A percentile compares a stretch with the other conserved stretches of the same genome.
Evolutionary conservation across 2,113 vertebrate species (phyloP).

Genomic region (Smithornis capensis): DNA sequence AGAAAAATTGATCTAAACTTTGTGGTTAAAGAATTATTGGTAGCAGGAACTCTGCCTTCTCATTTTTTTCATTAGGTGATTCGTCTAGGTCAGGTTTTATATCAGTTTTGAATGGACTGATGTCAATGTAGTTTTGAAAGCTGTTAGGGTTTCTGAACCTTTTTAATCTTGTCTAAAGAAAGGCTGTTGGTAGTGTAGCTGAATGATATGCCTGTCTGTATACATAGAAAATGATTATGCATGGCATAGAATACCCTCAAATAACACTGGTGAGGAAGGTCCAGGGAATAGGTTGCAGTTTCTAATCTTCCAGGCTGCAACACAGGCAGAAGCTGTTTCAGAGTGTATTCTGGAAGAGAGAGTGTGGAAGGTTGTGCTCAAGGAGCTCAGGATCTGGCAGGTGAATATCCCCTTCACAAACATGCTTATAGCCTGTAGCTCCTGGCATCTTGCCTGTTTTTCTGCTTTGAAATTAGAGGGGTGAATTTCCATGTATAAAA

Average conservation of each 20-base stretch:
- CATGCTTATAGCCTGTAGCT: background rate
- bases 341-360: background rate
- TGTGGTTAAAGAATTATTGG: background rate
- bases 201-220: background rate
- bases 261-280: background rate
- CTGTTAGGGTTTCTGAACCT: background rate
- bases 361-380: background rate
- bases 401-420: constrained; percentile 4
- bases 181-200: background rate
- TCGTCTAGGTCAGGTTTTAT: background rate
- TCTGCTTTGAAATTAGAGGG: constrained; percentile 5
- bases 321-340: background rate
- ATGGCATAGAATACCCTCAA: background rate
- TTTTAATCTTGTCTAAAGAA: background rate
- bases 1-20: background rate
- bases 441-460: constrained; percentile 19
- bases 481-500: background rate
- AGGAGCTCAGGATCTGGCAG: background rate
- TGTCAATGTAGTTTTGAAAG: background rate
- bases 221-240: background rate
- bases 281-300: background rate
- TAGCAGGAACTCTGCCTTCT: background rate
- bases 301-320: background rate
- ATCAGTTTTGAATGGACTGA: background rate
- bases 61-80: background rate